A percentile compares a stretch with the other conserved stretches of the same genome.
These are phyloP conservation scores for Tauraco hartlaubi DNA, from an alignment of 2,797 vertebrate species.

Conservation along the genomic window DNA sequence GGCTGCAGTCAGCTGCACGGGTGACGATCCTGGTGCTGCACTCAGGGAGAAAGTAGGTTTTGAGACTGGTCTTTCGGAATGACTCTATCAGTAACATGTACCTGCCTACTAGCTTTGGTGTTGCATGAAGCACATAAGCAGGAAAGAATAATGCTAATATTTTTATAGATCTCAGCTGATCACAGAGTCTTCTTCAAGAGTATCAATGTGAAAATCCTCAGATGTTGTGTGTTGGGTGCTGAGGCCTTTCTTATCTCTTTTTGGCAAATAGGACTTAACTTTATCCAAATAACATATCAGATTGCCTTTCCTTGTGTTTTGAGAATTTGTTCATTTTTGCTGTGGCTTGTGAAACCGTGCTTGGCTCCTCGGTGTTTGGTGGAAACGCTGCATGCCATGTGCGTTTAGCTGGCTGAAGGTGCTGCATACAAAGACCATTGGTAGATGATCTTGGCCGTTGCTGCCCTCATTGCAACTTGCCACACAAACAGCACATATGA, in stretches of 20 bases:
- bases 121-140: neutral
- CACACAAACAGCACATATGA: neutral
- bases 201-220: neutral
- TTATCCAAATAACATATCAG: neutral
- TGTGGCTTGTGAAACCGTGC: neutral
- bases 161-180: neutral
- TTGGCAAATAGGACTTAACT: neutral
- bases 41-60: neutral
- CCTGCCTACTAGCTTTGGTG: neutral
- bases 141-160: neutral
- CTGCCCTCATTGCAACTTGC: neutral
- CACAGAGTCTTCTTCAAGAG: neutral
- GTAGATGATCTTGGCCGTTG: rapidly evolving
- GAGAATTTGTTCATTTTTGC: neutral
- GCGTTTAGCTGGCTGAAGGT: neutral
- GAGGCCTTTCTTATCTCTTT: neutral
- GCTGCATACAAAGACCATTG: neutral
- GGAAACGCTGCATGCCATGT: neutral
- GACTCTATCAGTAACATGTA: neutral
- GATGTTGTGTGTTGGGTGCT: neutral
- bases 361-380: neutral
- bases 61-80: neutral
- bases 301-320: neutral
- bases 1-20: neutral
- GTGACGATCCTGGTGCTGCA: neutral